Evolutionary conservation across 2,113 vertebrate species (phyloP), one percentile per base, ranked within the genome.

Genomic region (Asarcornis scutulata): DNA sequence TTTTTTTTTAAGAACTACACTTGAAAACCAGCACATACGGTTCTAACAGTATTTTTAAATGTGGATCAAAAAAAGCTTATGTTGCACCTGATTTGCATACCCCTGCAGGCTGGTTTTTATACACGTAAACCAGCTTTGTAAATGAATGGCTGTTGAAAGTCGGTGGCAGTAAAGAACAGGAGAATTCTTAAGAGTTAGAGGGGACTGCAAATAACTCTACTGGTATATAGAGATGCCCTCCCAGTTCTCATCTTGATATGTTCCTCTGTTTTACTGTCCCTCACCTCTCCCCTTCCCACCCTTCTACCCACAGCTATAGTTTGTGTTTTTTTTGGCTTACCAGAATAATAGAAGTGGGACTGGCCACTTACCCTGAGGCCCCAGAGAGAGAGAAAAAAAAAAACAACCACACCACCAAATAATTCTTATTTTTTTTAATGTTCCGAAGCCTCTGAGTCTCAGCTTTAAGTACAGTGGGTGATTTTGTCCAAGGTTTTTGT

Each of bases 21-120:
- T 9, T 59, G 67, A 59, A 87, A 86, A n/a, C 8, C 32, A 83
- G 7, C 5, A 20, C 0, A 0, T 81, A 25, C 13, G 0, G 1
- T 69, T 83, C 32, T 58, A 71, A 67, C 31, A 55, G 1, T 11
- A 16, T 64, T 72, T 77, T 84, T 3, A 82, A 84, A 64, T 1
- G 0, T 26, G 34, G 27, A 32, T 58, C 4, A 76, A 73, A 92
- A 71, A 25, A 50, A 50, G 11, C 25, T 48, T 3, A 36, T 59
- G 14, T n/a, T 68, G 32, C 83, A 59, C 18, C 17, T 74, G 13
- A 78, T 71, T n/a, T 62, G 8, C 59, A 31, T 40, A 44, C 38
- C 80, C 21, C 44, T 48, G 26, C 32, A 77, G 38, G 50, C 22
- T 77, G 29, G 1, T 4, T 31, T 78, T 56, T 58, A 32, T 71